Evolutionary conservation across 2,797 vertebrate genomes (phyloP).

Genomic region (Gallinago stenura): DNA sequence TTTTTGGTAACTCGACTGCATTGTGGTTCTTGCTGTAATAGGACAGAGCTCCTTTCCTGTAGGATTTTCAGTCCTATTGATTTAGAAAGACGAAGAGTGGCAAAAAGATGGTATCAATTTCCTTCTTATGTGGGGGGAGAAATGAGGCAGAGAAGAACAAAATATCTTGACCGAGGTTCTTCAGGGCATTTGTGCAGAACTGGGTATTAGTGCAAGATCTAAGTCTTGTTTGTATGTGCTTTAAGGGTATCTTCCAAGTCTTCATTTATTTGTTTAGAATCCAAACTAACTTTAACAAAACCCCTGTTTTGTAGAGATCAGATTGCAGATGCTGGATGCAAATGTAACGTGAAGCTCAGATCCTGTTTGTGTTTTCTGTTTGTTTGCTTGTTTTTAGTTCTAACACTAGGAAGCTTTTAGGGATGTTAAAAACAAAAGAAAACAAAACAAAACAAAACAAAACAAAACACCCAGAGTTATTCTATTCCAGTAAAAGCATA

Average conservation of each 20-base stretch:
- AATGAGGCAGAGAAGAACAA: not conserved
- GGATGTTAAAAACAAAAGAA: not conserved
- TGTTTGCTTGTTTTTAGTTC: constrained; percentile 30
- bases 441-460: not conserved
- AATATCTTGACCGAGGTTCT: not conserved
- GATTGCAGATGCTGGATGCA: not conserved
- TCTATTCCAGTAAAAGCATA: not conserved
- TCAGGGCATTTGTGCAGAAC: not conserved
- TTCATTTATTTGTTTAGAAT: constrained; percentile 33
- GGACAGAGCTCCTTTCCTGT: not conserved
- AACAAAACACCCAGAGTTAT: not conserved
- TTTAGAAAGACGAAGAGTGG: not conserved
- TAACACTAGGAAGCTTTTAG: constrained; percentile 2
- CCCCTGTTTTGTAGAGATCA: not conserved
- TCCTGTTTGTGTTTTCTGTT: constrained; percentile 23
- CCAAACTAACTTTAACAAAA: not conserved
- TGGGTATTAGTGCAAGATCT: not conserved
- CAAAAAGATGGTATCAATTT: not conserved
- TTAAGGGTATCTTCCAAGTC: not conserved
- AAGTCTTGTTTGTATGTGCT: not conserved
- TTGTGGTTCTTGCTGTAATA: not conserved
- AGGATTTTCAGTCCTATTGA: not conserved
- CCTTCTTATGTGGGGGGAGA: not conserved
- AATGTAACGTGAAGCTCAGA: not conserved
- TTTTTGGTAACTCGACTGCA: not conserved